Evolutionary conservation across 2,113 vertebrate genomes (phyloP), one percentile per base, ranked within the genome.

Genomic region (Hiodon alosoides): DNA sequence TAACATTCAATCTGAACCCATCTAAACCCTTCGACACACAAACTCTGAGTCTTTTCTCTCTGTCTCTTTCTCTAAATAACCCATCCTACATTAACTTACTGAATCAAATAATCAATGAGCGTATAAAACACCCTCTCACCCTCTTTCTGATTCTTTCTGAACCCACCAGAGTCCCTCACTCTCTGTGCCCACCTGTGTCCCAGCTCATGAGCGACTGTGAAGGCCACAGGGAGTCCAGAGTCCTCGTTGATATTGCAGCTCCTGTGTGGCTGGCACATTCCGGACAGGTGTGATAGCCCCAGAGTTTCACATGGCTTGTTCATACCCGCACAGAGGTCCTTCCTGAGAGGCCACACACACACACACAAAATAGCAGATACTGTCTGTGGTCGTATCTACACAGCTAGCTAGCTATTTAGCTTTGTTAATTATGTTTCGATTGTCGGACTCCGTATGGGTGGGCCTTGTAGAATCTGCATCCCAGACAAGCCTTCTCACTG

Each of bases 201-300:
- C 31, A 99, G 92, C 73, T 99, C 97, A 77, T 99, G 97, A 68
- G 97, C 96, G 51, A 99, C 90, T 7, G 97, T 99, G 87, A 98
- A 98, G 70, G 97, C 95, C 50, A 98, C 86, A 0, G 97, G 97
- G 6, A 99, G 91, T 0, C 97, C 97, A 0, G 97, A 96, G 78
- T 99, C 97, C 87, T 99, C 97, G 2, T 98, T 99, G 89, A 99
- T 95, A 82, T 98, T 99, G 82, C 97, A 98, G 81, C 96, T 98
- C 70, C 94, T 92, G 80, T 94, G 95, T 7, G 97, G 94, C 50
- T 98, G 97, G 79, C 97, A 99, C 94, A 99, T 95, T 70, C 97
- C 97, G 0, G 96, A 98, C n/a, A 99, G 90, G 79, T 99, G 96
- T 69, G 97, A 98, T 78, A 99, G 90, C 55, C 97, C 97, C 57